These are phyloP conservation scores for Drosophila infuscata DNA, from an alignment of 2,888 invertebrate species.

Conservation along the genomic window DNA sequence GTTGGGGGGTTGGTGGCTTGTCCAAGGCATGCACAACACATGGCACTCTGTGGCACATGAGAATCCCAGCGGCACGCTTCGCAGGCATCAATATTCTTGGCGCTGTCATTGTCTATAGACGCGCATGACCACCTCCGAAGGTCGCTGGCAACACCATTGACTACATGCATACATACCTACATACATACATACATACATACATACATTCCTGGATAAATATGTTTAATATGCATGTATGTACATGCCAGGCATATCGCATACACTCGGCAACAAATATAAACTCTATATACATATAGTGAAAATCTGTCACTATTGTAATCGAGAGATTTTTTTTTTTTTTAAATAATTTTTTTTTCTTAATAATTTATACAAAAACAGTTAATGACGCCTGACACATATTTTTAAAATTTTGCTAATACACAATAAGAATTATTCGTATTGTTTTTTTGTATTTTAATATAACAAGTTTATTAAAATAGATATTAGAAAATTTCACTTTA, in stretches of 20 bases:
- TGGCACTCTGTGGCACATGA: slow-evolving; percentile 55
- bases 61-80: slow-evolving; percentile 69
- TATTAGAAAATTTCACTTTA: too few relatives aligned
- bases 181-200: not conserved
- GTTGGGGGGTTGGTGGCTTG: not conserved
- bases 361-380: not conserved
- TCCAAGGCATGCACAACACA: slow-evolving; percentile 27
- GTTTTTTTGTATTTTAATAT: not conserved
- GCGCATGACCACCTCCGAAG: slow-evolving; percentile 58
- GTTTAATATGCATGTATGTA: not conserved
- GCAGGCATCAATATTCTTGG: slow-evolving; percentile 63
- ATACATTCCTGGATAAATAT: not conserved
- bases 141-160: slow-evolving; percentile 14
- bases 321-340: not conserved
- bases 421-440: not conserved
- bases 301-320: not conserved
- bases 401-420: not conserved
- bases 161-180: slow-evolving; percentile 9
- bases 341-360: not conserved
- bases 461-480: not conserved
- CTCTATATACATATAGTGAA: not conserved
- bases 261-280: slow-evolving; percentile 2
- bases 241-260: slow-evolving; percentile 1
- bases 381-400: too few relatives aligned
- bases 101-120: slow-evolving; percentile 55